Evolutionary conservation across 1,140 invertebrate genomes (phyloP).

Genomic region (Scaptodrosophila lebanonensis): DNA sequence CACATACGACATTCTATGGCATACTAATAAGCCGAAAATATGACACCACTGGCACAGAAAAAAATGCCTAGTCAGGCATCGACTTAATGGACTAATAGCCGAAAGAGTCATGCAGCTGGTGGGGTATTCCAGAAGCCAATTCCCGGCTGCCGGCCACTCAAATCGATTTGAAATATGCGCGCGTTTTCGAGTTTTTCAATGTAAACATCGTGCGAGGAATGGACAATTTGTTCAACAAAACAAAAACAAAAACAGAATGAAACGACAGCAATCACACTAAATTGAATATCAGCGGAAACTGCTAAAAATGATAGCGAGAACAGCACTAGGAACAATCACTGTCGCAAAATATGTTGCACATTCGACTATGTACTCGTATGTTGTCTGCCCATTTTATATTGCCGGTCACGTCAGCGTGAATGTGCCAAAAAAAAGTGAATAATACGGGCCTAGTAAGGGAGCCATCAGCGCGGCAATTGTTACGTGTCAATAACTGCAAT

Average conservation of each 20-base stretch:
- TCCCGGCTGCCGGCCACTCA: background rate
- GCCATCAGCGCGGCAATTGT: slow-evolving; percentile 47
- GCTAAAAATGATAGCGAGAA: slow-evolving; percentile 45
- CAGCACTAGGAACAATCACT: slow-evolving; percentile 7
- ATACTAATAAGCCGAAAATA: slow-evolving; percentile 12
- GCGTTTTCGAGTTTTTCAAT: slow-evolving; percentile 45
- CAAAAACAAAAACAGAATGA: too few species aligned
- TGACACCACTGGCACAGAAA: background rate
- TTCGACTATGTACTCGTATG: slow-evolving; percentile 23
- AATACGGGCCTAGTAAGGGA: background rate
- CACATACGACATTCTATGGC: slow-evolving; percentile 28
- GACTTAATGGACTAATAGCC: slow-evolving; percentile 34
- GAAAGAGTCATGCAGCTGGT: slow-evolving; percentile 23
- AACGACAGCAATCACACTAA: slow-evolving; percentile 72
- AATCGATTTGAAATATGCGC: slow-evolving; percentile 53
- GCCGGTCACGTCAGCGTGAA: slow-evolving; percentile 40
- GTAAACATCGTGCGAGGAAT: slow-evolving; percentile 62
- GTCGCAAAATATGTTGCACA: slow-evolving; percentile 9
- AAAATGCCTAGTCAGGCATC: slow-evolving; percentile 26
- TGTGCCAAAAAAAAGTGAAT: slow-evolving; percentile 18
- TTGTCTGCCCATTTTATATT: slow-evolving; percentile 23
- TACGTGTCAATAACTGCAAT: slow-evolving; percentile 74
- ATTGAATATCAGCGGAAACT: slow-evolving; percentile 68
- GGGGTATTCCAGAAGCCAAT: slow-evolving; percentile 3
- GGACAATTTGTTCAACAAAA: slow-evolving; percentile 68